Evolutionary conservation across 1,140 invertebrate species (phyloP).

Genomic region (Drosophila paulistorum): DNA sequence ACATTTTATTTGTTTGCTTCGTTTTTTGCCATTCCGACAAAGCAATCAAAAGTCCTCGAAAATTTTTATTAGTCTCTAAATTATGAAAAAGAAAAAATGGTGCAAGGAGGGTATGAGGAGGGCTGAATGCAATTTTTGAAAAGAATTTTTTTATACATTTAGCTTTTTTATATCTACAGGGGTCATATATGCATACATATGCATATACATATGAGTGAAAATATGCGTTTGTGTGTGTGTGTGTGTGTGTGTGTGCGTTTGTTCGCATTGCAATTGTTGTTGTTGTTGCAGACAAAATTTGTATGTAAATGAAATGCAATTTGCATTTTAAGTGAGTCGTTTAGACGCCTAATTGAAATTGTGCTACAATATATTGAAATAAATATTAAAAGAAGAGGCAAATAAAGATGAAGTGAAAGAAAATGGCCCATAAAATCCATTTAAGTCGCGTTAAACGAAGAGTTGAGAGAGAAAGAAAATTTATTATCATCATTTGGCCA

Average conservation of each 20-base stretch:
- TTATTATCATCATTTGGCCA: background rate
- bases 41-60: constrained; percentile 20
- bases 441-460: constrained; percentile 19
- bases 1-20: background rate
- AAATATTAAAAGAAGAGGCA: constrained; percentile 48
- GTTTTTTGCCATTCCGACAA: constrained; percentile 11
- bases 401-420: constrained; percentile 11
- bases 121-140: constrained; percentile 43
- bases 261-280: constrained; percentile 32
- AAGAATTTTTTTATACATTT: constrained; percentile 52
- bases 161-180: constrained; percentile 20
- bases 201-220: background rate
- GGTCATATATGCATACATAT: background rate
- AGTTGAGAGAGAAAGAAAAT: constrained; percentile 20
- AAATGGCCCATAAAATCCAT: constrained; percentile 40
- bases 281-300: constrained; percentile 50
- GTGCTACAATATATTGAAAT: constrained; percentile 55
- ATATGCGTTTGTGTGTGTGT: constrained; percentile 8
- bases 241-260: constrained; percentile 21
- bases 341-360: constrained; percentile 73
- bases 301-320: constrained; percentile 66
- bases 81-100: constrained; percentile 49
- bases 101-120: too few relatives aligned
- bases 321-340: constrained; percentile 79
- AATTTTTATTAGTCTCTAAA: constrained; percentile 53